Conservation (phyloP, 64 coral and sea anemone genomes). For the Acropora tenuis region DNA sequence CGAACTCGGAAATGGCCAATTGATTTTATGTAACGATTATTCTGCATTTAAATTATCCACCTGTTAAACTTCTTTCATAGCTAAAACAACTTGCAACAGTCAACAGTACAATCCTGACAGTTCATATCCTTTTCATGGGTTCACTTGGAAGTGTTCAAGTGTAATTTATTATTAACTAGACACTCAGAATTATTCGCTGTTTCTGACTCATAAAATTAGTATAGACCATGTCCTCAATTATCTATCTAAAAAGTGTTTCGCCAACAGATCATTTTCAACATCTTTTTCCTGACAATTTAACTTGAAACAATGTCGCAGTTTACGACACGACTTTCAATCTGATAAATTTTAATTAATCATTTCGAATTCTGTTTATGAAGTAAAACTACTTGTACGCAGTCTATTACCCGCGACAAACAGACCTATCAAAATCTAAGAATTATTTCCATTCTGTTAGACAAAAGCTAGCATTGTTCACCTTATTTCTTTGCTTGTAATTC, state of each 20-base stretch:
- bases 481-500: no score
- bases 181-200: neutral
- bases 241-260: neutral
- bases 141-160: neutral
- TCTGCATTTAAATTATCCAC: constrained; percentile 22
- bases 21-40: neutral
- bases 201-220: neutral
- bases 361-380: no score
- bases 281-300: neutral
- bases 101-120: neutral
- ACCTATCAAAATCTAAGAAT: no score
- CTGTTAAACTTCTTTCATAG: neutral
- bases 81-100: neutral
- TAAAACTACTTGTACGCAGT: no score
- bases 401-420: no score
- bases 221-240: no score
- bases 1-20: neutral
- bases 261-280: neutral
- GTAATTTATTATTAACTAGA: neutral
- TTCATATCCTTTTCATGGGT: neutral
- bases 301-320: constrained; percentile 4
- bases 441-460: no score
- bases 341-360: no score
- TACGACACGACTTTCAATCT: no score
- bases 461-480: no score